Conservation (phyloP, 2,797 vertebrate genomes). For the Channallabes apus region DNA sequence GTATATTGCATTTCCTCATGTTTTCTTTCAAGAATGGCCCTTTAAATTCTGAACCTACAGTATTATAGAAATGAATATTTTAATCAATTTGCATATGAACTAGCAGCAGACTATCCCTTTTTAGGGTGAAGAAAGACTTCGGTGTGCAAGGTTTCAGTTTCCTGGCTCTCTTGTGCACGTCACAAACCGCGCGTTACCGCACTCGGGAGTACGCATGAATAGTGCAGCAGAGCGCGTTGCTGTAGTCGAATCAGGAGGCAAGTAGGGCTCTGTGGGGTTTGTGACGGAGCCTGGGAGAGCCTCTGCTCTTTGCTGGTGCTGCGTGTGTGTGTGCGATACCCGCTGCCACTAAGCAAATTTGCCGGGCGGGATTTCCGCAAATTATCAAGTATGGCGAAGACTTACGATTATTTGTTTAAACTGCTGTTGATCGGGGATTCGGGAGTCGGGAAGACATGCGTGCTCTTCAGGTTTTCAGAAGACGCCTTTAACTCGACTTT, state of each 20-base stretch:
- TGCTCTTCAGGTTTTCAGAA: slow-evolving; percentile 95
- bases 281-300: background rate
- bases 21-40: background rate
- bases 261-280: background rate
- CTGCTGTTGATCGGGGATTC: slow-evolving; percentile 95
- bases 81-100: too few species aligned
- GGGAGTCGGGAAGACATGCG: slow-evolving; percentile 95
- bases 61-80: background rate
- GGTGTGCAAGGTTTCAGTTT: background rate
- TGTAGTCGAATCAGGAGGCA: background rate
- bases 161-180: background rate
- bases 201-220: background rate
- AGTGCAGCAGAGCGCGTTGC: background rate
- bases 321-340: slow-evolving; percentile 38
- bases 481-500: slow-evolving; percentile 98
- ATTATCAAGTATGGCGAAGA: slow-evolving; percentile 92
- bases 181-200: background rate
- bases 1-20: background rate
- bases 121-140: background rate
- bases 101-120: background rate
- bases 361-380: slow-evolving; percentile 82
- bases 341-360: slow-evolving; percentile 36
- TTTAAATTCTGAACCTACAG: background rate
- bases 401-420: slow-evolving; percentile 98
- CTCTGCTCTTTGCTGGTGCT: slow-evolving; percentile 57